Base-by-base conservation (phyloP, 2,113 vertebrate species). In the Lagopus leucura region DNA sequence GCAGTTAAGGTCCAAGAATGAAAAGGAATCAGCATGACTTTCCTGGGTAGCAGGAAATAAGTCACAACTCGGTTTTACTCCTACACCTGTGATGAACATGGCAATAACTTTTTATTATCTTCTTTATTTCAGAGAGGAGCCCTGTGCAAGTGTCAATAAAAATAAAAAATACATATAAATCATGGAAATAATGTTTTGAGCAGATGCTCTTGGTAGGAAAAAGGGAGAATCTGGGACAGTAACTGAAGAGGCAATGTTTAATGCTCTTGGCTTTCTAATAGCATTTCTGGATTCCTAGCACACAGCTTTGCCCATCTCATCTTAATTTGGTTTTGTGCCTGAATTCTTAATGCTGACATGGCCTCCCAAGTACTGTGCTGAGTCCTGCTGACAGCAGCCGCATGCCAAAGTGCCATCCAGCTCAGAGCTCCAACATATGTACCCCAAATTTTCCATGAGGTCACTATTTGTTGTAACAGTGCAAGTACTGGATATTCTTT, bases 71-170 rank as follows among this genome's bases (percentile, higher is more conserved):
- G 60, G 43, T 45, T 83, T 80, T 45, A 60, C 34, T 43, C 55
- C 57, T 48, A 38, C 40, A 80, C 47, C 73, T 45, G 40, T 38
- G 73, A 64, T 70, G 83, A 89, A 86, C 20, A 8, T 11, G 16
- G 85, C 78, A 42, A 43, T 83, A 36, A 45, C 45, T 64, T 75
- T 90, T 81, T 76, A 83, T 71, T 19, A 6, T 55, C 60, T 45
- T 45, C n/a, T 47, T 52, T 58, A 65, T 82, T 58, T 65, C 83
- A 63, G 87, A 30, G 34, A 52, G 83, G 57, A 85, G 18, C 25
- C 80, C 77, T 73, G 82, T 64, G 60, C 28, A 50, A 86, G 78
- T 57, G 65, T 77, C 73, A 86, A 36, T 84, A 84, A 94, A 92
- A 91, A 57, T 24, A 58, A 57, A 63, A 40, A n/a, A 24, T 11